Base-by-base conservation (phyloP, 2,113 vertebrate species). In the Natator depressus region DNA sequence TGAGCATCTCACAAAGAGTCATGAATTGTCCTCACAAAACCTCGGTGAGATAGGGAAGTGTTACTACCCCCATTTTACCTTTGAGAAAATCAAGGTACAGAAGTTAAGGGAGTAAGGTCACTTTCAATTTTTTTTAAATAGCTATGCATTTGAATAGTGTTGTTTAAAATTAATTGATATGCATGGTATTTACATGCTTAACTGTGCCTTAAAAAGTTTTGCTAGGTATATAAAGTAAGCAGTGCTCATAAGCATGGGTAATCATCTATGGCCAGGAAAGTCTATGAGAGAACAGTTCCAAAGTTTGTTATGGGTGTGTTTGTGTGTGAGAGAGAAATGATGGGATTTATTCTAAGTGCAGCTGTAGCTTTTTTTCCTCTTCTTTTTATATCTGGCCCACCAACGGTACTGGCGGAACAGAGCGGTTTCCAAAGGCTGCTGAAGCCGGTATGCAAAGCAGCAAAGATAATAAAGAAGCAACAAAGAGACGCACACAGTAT, bases 21-120 rank as follows among this genome's bases (percentile, higher is more conserved):
- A 97, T 94, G 87, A 96, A 80, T 95, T 96, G 97, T 94, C 90
- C 90, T 94, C 78, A 90, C 62, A 90, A 91, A 97, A 94, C 88
- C 78, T 78, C 49, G 72, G 82, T 53, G 87, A 93, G 90, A 96
- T 96, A 95, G 96, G 93, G 80, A 85, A 89, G 80, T 88, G 82
- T 82, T 96, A 96, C 96, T 95, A 95, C 93, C 53, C 69, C 59
- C 78, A n/a, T 95, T 97, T 91, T 96, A 93, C 80, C 85, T 84
- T 78, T 89, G 59, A 29, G 78, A 91, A 92, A 95, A 88, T 53
- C 80, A 90, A 91, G 91, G 91, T 86, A 94, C 10, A 86, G 81
- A 95, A 96, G 90, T 82, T 80, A 92, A 93, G 16, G 85, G 46
- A 12, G 35, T n/a, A 38, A 20, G 17, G 9, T n/a, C 9, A 22